phyloP scores from a whole-genome alignment of 2,797 vertebrate species.

The Brachyrhaphis roseni region DNA sequence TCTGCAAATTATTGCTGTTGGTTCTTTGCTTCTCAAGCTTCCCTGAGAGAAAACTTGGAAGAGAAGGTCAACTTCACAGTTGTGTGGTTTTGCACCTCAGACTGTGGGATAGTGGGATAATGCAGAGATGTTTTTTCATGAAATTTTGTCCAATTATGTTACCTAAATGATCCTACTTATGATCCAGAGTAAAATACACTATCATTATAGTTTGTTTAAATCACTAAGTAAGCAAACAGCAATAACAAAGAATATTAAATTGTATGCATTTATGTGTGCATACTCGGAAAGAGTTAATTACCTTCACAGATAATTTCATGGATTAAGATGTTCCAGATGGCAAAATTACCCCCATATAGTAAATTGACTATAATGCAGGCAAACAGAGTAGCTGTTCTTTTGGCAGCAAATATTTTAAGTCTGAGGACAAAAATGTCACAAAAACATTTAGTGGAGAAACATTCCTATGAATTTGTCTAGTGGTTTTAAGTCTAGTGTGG shows the following conservation, averaged over 20 bases:
- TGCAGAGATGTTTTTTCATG: conserved; percentile 35
- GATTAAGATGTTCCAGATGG: conserved; percentile 60
- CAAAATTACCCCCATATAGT: conserved; percentile 35
- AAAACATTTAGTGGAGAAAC: conserved; percentile 28
- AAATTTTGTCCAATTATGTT: conserved; percentile 48
- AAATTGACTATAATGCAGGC: conserved; percentile 33
- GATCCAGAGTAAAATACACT: conserved; percentile 5
- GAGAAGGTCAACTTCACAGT: conserved; percentile 1
- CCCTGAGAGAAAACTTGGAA: conserved; percentile 20
- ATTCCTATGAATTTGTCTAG: conserved; percentile 26
- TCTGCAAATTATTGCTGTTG: conserved; percentile 47
- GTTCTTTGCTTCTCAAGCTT: conserved; percentile 18
- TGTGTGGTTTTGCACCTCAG: conserved; percentile 2
- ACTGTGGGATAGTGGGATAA: conserved; percentile 33
- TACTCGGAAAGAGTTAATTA: conserved; percentile 32
- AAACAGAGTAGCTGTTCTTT: conserved; percentile 28
- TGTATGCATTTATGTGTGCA: conserved; percentile 30
- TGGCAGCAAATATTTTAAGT: conserved; percentile 1
- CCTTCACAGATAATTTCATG: conserved; percentile 45
- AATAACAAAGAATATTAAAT: conserved; percentile 18
- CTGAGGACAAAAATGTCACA: conserved; percentile 16
- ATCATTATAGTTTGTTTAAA: conserved; percentile 44
- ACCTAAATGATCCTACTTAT: conserved; percentile 20
- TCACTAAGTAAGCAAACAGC: conserved; percentile 37
- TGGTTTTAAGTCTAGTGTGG: conserved; percentile 44